Conservation (phyloP, 2,113 vertebrate species). For the Chaetodon auriga region DNA sequence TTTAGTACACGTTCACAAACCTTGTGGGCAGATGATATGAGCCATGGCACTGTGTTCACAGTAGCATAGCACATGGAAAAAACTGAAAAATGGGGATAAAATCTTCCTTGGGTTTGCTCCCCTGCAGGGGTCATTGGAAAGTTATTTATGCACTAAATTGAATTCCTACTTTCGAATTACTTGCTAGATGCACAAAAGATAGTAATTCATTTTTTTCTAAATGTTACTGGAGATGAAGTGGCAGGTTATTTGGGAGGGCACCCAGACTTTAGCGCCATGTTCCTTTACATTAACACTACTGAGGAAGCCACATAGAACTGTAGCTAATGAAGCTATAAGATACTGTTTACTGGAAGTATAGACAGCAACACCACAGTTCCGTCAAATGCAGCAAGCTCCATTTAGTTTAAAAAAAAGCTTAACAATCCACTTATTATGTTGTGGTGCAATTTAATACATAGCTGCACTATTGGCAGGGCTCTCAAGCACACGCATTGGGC, state of each 20-base stretch:
- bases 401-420: background rate
- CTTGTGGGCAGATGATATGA: conserved; percentile 45
- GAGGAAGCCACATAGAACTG: background rate
- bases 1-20: conserved; percentile 30
- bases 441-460: no score
- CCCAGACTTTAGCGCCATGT: no score
- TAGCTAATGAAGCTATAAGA: background rate
- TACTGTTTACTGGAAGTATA: background rate
- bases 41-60: conserved; percentile 28
- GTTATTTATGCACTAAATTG: background rate
- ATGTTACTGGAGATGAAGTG: background rate
- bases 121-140: background rate
- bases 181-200: background rate
- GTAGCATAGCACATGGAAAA: conserved; percentile 21
- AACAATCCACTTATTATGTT: no score
- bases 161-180: background rate
- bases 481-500: no score
- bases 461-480: no score
- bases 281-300: background rate
- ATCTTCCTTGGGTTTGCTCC: background rate
- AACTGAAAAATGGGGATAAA: conserved; percentile 18
- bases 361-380: background rate
- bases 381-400: background rate
- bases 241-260: no score
- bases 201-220: background rate